Evolutionary conservation across 1,140 invertebrate species (phyloP), one percentile per base, ranked within the genome.

Genomic region (Zaprionus africanus): DNA sequence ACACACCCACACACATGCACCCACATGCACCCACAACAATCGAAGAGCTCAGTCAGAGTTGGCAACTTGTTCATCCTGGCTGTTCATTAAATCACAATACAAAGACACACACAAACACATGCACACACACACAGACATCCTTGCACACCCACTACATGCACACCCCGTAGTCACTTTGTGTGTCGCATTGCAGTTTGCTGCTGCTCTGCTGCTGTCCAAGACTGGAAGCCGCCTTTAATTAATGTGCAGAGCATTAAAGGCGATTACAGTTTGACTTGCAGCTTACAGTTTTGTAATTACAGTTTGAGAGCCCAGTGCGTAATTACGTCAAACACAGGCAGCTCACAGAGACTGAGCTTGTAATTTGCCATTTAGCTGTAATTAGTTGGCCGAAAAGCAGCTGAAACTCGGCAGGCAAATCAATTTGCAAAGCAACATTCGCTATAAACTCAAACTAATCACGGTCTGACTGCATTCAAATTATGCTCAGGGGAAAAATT

Each of bases 231-330:
- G 3, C n/a, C n/a, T 46, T 88, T 83, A 88, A 86, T 86, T 86
- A 88, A 80, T 86, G 84, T 62, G 46, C 58, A 72, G 77, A 72
- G 77, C 49, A 80, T 78, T 80, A 83, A 63, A 56, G 67, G 36
- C 61, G 84, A 88, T 75, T 83, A 79, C 56, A 56, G 65, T 28
- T 74, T 34, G 31, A 43, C 12, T 22, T 58, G 24, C 43, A 60
- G 36, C 11, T 71, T 51, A 74, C 65, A 57, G 51, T 53, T 66
- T 66, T 59, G 24, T 66, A 72, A 72, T 72, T 66, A 41, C 34
- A 66, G 31, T 62, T 58, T n/a, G 70, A 74, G 49, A 38, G 71
- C 5, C 26, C 9, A 46, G 17, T 17, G 41, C 38, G 58, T 51
- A 34, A 63, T 75, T 63, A 70, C 24, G 34, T 34, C 28, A 13